phyloP scores from a whole-genome alignment of 2,797 vertebrate species.

The Sebastes iracundus region DNA sequence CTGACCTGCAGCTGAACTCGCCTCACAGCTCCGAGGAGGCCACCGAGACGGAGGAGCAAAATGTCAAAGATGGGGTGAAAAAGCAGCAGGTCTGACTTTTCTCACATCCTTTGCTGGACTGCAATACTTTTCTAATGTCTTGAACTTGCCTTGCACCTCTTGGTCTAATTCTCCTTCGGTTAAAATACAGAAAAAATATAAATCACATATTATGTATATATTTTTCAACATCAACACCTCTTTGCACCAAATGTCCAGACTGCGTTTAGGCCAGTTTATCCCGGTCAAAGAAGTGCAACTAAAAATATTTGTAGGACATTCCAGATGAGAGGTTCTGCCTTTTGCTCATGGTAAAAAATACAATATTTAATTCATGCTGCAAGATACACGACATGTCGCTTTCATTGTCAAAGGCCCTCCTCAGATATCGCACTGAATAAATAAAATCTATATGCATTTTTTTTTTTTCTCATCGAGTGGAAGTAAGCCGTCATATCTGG shows the following conservation, averaged over 20 bases:
- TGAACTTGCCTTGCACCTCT: background rate
- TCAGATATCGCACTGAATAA: constrained; percentile 54
- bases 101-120: background rate
- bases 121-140: constrained; percentile 20
- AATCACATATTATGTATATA: background rate
- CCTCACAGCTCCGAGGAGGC: constrained; percentile 45
- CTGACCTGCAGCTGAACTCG: constrained; percentile 64
- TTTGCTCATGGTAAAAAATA: constrained; percentile 34
- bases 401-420: constrained; percentile 21
- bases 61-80: constrained; percentile 45
- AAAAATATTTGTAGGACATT: constrained; percentile 39
- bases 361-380: constrained; percentile 60
- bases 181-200: background rate
- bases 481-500: background rate
- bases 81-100: constrained; percentile 1
- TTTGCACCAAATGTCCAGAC: background rate
- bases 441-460: constrained; percentile 35
- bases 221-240: background rate
- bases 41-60: constrained; percentile 32
- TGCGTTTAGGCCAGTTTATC: constrained; percentile 1
- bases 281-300: constrained; percentile 10
- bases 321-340: constrained; percentile 20
- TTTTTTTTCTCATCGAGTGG: background rate
- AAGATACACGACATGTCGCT: constrained; percentile 29
- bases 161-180: background rate